Conservation (phyloP, 2,888 invertebrate genomes). For the Ormyrus thymus region DNA sequence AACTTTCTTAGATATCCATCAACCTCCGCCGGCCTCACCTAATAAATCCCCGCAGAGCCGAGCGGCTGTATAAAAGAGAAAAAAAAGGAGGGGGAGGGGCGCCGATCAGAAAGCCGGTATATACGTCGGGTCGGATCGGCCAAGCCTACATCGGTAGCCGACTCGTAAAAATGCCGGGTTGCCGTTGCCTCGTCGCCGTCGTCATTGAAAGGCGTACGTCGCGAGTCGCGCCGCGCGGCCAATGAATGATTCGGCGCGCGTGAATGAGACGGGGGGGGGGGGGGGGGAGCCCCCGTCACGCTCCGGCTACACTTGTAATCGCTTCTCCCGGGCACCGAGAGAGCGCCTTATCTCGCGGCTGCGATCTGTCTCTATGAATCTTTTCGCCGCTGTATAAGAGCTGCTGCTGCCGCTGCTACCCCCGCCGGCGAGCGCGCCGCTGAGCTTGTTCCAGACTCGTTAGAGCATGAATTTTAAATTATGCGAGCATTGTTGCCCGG, state of each 20-base stretch:
- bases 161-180: constrained; percentile 11
- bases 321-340: neutral
- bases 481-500: neutral
- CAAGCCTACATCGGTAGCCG: too few relatives aligned
- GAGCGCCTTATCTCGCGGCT: neutral
- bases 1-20: constrained; percentile 15
- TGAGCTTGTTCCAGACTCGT: neutral
- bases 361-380: constrained; percentile 20
- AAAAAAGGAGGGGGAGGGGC: neutral
- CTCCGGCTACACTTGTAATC: constrained; percentile 25
- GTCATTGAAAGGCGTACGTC: neutral
- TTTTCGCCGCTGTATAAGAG: neutral
- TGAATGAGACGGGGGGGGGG: constrained; percentile 19
- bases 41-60: neutral
- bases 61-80: neutral
- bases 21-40: neutral
- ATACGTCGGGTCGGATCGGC: too few relatives aligned
- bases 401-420: neutral
- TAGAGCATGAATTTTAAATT: constrained; percentile 42
- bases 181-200: neutral
- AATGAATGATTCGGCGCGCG: constrained; percentile 28
- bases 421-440: too few relatives aligned
- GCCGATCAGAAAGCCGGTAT: too few relatives aligned
- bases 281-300: neutral
- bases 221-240: neutral